These are phyloP conservation scores for Cheirogaleus major DNA, from an alignment of 2,797 vertebrate species.

Conservation along the genomic window DNA sequence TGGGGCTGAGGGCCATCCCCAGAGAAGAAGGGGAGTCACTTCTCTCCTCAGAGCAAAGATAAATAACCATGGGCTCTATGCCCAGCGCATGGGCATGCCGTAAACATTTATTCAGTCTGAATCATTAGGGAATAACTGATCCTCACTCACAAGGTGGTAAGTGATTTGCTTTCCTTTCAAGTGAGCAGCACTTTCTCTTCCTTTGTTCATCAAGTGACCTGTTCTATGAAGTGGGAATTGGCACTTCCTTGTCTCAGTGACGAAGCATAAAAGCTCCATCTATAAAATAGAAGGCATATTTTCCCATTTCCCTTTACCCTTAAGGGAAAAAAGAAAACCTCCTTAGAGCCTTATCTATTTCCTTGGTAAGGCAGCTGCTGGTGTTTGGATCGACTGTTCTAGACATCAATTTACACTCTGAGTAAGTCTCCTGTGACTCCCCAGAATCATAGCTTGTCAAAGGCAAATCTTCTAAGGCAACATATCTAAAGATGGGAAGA, in stretches of 20 bases:
- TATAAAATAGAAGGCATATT: not conserved
- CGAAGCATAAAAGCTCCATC: not conserved
- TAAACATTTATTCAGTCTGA: not conserved
- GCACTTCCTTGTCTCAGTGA: not conserved
- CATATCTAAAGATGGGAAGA: constrained; percentile 22
- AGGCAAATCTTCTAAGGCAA: constrained; percentile 5
- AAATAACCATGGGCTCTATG: too few species aligned
- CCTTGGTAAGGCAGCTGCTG: not conserved
- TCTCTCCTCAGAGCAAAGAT: not conserved
- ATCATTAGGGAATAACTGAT: not conserved
- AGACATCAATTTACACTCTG: not conserved
- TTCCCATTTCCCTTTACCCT: not conserved
- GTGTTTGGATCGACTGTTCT: not conserved
- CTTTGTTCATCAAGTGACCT: not conserved
- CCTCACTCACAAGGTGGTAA: not conserved
- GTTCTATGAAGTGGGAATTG: not conserved
- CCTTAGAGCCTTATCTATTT: not conserved
- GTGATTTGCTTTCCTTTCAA: not conserved
- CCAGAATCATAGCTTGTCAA: constrained; percentile 26
- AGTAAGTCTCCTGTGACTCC: constrained; percentile 1
- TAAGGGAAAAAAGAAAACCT: not conserved
- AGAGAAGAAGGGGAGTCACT: not conserved
- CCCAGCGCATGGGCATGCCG: accelerated
- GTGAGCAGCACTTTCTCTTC: not conserved
- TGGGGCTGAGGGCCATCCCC: not conserved